phyloP scores from a whole-genome alignment of 2,113 vertebrate genomes.

The Miniopterus natalensis region DNA sequence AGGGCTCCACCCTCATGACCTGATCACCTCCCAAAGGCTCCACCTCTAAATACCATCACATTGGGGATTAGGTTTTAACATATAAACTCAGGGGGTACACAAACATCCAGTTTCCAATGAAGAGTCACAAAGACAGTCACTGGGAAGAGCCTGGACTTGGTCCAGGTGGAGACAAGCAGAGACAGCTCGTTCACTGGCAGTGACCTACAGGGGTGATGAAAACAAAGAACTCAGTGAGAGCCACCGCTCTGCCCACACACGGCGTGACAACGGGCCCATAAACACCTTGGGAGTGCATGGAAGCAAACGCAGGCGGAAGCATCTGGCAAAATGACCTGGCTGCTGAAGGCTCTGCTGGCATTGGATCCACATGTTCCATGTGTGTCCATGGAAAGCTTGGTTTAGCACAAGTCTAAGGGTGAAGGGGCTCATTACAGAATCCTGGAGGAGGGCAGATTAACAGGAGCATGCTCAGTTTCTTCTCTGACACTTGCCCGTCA shows the following conservation, averaged over 20 bases:
- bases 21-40: not conserved
- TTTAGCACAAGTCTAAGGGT: not conserved
- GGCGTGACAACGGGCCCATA: slow-evolving; percentile 48
- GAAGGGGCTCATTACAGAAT: not conserved
- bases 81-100: not conserved
- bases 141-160: slow-evolving; percentile 86
- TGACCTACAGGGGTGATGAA: slow-evolving; percentile 79
- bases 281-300: not conserved
- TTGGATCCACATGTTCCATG: not conserved
- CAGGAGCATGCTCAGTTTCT: too few species aligned
- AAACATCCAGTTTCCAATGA: not conserved
- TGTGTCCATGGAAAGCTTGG: not conserved
- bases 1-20: not conserved
- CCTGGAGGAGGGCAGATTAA: not conserved
- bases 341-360: slow-evolving; percentile 40
- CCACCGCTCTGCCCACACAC: slow-evolving; percentile 81
- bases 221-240: slow-evolving; percentile 83
- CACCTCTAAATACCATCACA: not conserved
- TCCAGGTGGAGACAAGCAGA: slow-evolving; percentile 86
- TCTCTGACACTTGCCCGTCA: too few species aligned
- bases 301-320: not conserved
- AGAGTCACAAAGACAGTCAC: slow-evolving; percentile 84
- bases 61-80: not conserved
- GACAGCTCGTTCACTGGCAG: slow-evolving; percentile 87
- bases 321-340: slow-evolving; percentile 23